phyloP scores from a whole-genome alignment of 2,113 vertebrate genomes.

The Barbus barbus region DNA sequence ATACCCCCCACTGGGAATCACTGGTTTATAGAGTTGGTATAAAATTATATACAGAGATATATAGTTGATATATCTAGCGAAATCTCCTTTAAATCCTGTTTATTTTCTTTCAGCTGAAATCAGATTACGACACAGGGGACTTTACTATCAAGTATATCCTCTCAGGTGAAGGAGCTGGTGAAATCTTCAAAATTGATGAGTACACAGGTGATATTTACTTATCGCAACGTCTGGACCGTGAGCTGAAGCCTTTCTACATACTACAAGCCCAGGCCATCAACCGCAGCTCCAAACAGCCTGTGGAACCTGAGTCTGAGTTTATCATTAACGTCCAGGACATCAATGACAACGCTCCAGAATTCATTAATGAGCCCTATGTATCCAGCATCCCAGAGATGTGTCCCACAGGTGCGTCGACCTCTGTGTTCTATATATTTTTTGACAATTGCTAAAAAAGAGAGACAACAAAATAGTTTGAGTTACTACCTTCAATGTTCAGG shows the following conservation, averaged over 20 bases:
- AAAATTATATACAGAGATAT: too few relatives aligned
- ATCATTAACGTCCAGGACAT: slow-evolving; percentile 89
- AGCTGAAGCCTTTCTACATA: slow-evolving; percentile 83
- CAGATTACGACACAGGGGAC: slow-evolving; percentile 82
- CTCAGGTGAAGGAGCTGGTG: slow-evolving; percentile 83
- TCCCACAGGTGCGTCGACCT: slow-evolving; percentile 79
- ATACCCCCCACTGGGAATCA: too few relatives aligned
- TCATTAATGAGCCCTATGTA: slow-evolving; percentile 88
- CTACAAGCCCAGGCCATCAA: slow-evolving; percentile 85
- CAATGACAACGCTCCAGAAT: slow-evolving; percentile 89
- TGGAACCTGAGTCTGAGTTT: slow-evolving; percentile 90
- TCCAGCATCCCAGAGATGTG: slow-evolving; percentile 92
- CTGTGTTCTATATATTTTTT: not conserved
- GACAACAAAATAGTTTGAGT: not conserved
- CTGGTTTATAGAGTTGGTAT: too few relatives aligned
- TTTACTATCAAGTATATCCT: slow-evolving; percentile 79
- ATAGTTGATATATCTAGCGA: too few relatives aligned
- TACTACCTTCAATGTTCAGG: not conserved
- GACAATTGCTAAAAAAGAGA: not conserved
- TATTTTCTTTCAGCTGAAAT: slow-evolving; percentile 79
- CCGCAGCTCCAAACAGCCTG: slow-evolving; percentile 72
- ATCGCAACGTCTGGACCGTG: slow-evolving; percentile 82
- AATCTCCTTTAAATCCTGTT: not conserved
- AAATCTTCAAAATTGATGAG: slow-evolving; percentile 81
- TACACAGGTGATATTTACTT: slow-evolving; percentile 78